Evolutionary conservation across 2,888 invertebrate species (phyloP), one percentile per base, ranked within the genome.

Genomic region (Drosophila limbata): DNA sequence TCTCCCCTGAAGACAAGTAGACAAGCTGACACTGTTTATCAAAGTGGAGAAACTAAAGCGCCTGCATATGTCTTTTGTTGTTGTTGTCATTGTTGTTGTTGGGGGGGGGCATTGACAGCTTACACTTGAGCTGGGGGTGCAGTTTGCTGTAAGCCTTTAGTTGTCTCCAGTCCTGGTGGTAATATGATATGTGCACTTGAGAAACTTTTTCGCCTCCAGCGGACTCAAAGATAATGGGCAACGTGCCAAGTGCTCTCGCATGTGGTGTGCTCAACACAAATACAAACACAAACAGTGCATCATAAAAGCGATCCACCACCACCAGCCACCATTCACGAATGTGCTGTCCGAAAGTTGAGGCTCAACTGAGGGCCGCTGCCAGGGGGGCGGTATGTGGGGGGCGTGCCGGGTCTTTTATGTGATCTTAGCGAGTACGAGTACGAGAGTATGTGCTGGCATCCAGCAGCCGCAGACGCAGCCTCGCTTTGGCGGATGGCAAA

Each of bases 401-500:
- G 86, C 79, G 84, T 89, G 87, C 81, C 83, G 87, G 79, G 79
- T 84, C 87, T 76, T 89, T 89, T 70, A 89, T 84, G 88, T 88
- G 84, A 88, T 84, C 87, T 84, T 70, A 67, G 73, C 70, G 72
- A 77, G 87, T 35, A 35, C 35, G 13, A 35, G 35, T 89, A 70
- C 84, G 88, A 13, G 13, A 35, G 35, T 89, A 70, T 88, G 88
- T 82, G 89, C 78, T 85, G 89, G 89, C 83, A 89, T 82, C 85
- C 85, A 89, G 74, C 89, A 81, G 69, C 81, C 69, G 13, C 21
- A 82, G 73, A 48, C 69, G 48, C 69, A 84, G 81, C 77, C 76
- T 89, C 80, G 88, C 75, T 87, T 85, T 89, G 89, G 89, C 88
- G 85, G 85, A 84, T 84, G 85, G 89, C 80, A 84, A 89, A 86